Base-by-base conservation (phyloP, 1,140 invertebrate species). In the Zaprionus davidi region DNA sequence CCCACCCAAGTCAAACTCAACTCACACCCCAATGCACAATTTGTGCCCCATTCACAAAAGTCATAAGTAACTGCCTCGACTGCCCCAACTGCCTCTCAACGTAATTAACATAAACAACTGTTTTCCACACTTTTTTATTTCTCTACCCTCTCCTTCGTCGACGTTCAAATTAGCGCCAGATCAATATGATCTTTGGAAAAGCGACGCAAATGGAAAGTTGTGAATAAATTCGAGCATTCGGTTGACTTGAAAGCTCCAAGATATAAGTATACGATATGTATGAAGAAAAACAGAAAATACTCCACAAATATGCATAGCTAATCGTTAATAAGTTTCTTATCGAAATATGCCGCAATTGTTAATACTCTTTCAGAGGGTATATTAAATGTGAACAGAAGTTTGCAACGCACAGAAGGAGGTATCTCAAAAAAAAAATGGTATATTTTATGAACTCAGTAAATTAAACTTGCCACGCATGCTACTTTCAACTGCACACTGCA, bases 41-140 rank as follows among this genome's bases (percentile, higher is more conserved):
- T 85, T 65, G 74, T 71, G 59, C 34, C 44, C 63, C 70, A 66
- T 72, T 72, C 57, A 62, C 55, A 53, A 76, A 66, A 44, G 64
- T 56, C 63, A 36, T 38, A 46, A 46, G 67, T 73, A 80, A 80
- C 77, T 85, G 66, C 59, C 66, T 41, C 72, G 13, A 51, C 71
- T 15, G 36, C 13, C 36, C n/a, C 41, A n/a, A 24, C 69, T 56
- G 28, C 44, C 28, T 73, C 15, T 77, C 15, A 46, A 17, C 72
- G 69, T 72, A 86, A 86, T 86, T 87, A 86, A 79, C 82, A 86
- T 86, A 86, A 86, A 77, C 82, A 86, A 86, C 82, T 77, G 82
- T 77, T 76, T 71, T 75, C 59, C 22, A 58, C 28, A 26, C 36
- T 41, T 57, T 34, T 56, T 79, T 60, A 41, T 66, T 63, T 41